Conservation (phyloP, 2,888 invertebrate species). For the Ecliptopera silaceata region DNA sequence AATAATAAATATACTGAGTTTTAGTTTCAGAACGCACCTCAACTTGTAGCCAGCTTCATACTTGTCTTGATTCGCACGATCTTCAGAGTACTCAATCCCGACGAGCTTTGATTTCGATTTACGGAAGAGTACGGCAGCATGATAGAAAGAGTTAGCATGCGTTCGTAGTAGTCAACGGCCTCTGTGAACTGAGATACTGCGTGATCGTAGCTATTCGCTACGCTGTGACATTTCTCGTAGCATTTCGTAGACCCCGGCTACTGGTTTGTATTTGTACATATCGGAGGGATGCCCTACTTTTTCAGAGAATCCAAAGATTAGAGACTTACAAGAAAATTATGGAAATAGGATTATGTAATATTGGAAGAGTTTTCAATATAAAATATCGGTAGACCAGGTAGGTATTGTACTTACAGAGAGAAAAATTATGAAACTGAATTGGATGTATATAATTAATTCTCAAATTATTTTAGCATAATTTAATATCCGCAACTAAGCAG, state of each 20-base stretch:
- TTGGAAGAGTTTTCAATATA: not conserved
- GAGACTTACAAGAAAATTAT: not conserved
- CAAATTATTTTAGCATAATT: too few species aligned
- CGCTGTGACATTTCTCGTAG: slow-evolving; percentile 64
- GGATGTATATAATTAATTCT: too few species aligned
- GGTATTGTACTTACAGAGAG: too few species aligned
- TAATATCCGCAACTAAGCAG: not conserved
- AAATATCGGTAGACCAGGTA: not conserved
- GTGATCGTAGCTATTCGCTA: slow-evolving; percentile 51
- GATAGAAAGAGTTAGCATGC: slow-evolving; percentile 58
- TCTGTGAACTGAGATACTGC: slow-evolving; percentile 57
- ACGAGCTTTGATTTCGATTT: slow-evolving; percentile 83
- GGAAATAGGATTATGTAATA: slow-evolving; percentile 9
- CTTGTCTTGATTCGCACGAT: slow-evolving; percentile 49
- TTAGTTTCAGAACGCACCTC: slow-evolving; percentile 58
- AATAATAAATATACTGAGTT: not conserved
- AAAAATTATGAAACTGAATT: too few species aligned
- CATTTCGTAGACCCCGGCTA: slow-evolving; percentile 44
- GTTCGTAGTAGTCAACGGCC: slow-evolving; percentile 77
- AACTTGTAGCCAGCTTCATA: slow-evolving; percentile 61
- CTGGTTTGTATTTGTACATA: slow-evolving; percentile 9
- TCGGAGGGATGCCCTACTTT: slow-evolving; percentile 15
- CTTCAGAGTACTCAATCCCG: slow-evolving; percentile 73
- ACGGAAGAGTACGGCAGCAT: slow-evolving; percentile 74
- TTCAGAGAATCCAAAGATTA: slow-evolving; percentile 11